Conservation (phyloP, 2,888 invertebrate species). For the Phorcus lineatus region DNA sequence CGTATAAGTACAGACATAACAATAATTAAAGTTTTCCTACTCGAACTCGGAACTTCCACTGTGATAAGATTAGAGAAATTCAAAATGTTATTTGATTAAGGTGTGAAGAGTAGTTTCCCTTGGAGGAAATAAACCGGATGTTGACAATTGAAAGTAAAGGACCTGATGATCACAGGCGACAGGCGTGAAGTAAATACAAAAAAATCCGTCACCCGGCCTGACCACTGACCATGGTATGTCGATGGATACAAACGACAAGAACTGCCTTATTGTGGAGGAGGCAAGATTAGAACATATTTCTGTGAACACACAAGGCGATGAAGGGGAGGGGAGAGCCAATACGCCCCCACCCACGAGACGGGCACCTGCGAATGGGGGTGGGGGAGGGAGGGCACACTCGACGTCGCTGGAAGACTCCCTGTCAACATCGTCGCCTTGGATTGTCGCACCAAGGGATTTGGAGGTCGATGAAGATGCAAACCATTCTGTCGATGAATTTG, state of each 20-base stretch:
- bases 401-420: neutral
- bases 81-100: neutral
- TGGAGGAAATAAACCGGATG: constrained; percentile 3
- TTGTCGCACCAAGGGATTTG: neutral
- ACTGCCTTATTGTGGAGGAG: too few relatives aligned
- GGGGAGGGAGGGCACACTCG: neutral
- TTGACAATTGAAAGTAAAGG: neutral
- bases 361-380: neutral
- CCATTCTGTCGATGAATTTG: neutral
- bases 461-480: neutral
- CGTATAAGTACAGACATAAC: too few relatives aligned
- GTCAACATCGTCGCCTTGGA: neutral
- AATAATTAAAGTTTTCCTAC: too few relatives aligned
- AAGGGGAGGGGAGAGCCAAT: neutral
- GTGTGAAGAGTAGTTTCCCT: neutral
- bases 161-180: neutral
- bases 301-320: too few relatives aligned
- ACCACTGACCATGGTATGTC: too few relatives aligned
- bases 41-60: too few relatives aligned
- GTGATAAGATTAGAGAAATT: too few relatives aligned
- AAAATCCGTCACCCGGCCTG: too few relatives aligned
- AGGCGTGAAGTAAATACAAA: neutral
- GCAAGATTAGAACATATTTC: too few relatives aligned
- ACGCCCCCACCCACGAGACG: neutral
- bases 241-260: too few relatives aligned